phyloP scores from a whole-genome alignment of 1,140 invertebrate genomes.

The Artemia franciscana region DNA sequence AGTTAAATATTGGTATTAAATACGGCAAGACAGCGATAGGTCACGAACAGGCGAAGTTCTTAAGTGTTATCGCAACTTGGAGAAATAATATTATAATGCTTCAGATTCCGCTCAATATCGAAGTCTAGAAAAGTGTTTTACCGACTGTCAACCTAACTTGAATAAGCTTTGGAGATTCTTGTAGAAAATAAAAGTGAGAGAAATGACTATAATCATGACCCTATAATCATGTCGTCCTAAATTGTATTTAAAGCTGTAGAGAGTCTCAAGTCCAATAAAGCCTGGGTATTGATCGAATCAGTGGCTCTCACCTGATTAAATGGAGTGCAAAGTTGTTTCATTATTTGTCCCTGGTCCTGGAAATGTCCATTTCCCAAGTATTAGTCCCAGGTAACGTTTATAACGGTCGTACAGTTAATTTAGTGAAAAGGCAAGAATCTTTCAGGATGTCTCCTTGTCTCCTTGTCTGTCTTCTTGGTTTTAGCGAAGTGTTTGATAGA shows the following conservation, averaged over 20 bases:
- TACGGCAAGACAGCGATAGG: neutral
- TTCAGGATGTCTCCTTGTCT: neutral
- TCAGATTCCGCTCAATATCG: neutral
- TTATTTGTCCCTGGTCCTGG: neutral
- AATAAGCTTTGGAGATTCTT: neutral
- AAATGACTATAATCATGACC: neutral
- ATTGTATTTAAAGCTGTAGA: neutral
- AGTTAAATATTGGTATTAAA: neutral
- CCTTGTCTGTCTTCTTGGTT: neutral
- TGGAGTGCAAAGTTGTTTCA: neutral
- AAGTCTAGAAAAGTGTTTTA: neutral
- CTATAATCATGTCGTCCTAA: neutral
- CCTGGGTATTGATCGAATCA: neutral
- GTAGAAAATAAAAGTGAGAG: neutral
- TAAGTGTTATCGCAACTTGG: neutral
- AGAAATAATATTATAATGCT: neutral
- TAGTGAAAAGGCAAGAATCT: neutral
- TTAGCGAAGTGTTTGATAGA: neutral
- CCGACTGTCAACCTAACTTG: neutral
- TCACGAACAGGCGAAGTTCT: neutral
- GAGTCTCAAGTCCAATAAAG: neutral
- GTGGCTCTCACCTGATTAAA: neutral
- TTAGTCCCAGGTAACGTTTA: neutral
- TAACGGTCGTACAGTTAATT: neutral
- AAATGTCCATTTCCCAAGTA: neutral